Conservation (phyloP, 2,797 vertebrate genomes). For the Meda fulgida region DNA sequence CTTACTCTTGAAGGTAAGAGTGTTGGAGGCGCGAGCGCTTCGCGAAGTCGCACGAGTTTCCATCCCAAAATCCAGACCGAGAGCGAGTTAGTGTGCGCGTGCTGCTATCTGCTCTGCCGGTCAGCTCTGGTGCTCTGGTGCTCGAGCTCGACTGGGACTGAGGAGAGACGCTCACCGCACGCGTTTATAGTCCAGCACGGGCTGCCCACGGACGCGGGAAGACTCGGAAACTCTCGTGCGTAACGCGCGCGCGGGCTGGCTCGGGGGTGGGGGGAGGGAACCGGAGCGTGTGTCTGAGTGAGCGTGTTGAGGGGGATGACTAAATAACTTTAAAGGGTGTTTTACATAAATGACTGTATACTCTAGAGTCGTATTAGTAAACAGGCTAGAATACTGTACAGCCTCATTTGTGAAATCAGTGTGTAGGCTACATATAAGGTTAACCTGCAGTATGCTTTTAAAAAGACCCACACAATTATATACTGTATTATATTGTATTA, state of each 20-base stretch:
- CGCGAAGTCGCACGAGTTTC: conserved; percentile 69
- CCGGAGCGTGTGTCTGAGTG: conserved; percentile 61
- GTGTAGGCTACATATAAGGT: not conserved
- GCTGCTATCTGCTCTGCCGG: conserved; percentile 83
- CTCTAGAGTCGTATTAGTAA: conserved; percentile 17
- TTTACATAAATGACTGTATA: conserved; percentile 18
- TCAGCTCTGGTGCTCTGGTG: conserved; percentile 77
- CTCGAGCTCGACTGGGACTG: conserved; percentile 66
- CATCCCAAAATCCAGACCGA: conserved; percentile 83
- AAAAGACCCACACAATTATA: not conserved
- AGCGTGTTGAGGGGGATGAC: conserved; percentile 15
- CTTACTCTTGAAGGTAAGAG: conserved; percentile 79
- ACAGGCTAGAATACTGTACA: not conserved
- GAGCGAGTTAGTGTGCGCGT: conserved; percentile 84
- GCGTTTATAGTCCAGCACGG: conserved; percentile 70
- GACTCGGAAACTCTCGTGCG: conserved; percentile 69
- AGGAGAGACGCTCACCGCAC: conserved; percentile 62
- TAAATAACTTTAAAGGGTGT: conserved; percentile 4
- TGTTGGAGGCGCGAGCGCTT: conserved; percentile 57
- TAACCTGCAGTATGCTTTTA: no score
- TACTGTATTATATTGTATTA: no score
- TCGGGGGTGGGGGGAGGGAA: conserved; percentile 58
- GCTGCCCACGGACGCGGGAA: conserved; percentile 71
- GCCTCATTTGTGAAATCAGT: not conserved
- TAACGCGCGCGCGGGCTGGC: conserved; percentile 53